Evolutionary conservation across 2,113 vertebrate species (phyloP).

Genomic region (Oreochromis tanganicae): DNA sequence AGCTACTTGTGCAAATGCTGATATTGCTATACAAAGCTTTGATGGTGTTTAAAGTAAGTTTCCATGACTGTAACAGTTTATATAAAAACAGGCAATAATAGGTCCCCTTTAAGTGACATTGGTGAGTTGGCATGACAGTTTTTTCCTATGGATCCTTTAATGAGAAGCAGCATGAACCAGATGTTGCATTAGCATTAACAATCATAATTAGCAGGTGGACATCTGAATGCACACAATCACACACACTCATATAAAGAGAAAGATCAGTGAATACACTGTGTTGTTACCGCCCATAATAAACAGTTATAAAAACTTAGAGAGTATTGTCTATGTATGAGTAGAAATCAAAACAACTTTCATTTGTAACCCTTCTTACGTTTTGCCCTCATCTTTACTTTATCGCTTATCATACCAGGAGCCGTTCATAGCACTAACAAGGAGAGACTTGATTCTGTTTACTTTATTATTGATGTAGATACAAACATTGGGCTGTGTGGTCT

Average conservation of each 20-base stretch:
- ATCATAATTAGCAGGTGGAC: background rate
- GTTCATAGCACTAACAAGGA: background rate
- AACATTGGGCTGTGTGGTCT: slow-evolving; percentile 34
- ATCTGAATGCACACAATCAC: background rate
- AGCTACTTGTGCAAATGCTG: background rate
- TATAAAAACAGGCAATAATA: background rate
- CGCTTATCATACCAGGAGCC: background rate
- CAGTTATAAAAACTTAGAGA: background rate
- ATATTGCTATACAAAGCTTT: background rate
- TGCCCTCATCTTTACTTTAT: background rate
- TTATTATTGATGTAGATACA: background rate
- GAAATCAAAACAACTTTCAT: background rate
- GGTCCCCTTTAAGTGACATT: background rate
- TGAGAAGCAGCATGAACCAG: background rate
- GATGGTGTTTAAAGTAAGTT: background rate
- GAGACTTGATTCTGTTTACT: background rate
- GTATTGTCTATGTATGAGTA: background rate
- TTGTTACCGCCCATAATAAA: background rate
- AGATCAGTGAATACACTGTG: background rate
- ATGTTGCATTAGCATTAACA: background rate
- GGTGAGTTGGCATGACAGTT: background rate
- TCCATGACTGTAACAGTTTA: background rate
- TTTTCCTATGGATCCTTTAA: background rate
- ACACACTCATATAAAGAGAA: background rate
- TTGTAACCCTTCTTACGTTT: background rate